A percentile compares a stretch with the other conserved stretches of the same genome.
Conservation (phyloP, 2,113 vertebrate species). For the Callipepla squamata region DNA sequence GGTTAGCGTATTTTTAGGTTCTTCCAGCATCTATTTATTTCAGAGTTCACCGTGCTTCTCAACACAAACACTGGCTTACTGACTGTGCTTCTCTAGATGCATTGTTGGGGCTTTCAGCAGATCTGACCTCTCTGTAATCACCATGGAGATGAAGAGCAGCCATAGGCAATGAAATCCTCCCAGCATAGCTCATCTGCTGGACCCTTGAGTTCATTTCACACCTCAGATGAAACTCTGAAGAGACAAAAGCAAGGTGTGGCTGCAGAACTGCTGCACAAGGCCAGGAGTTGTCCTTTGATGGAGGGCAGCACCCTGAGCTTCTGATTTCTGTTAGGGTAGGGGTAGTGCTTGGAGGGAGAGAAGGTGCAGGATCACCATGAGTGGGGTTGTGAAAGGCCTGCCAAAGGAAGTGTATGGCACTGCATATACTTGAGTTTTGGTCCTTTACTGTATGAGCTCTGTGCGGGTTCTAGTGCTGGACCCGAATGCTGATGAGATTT, state of each 20-base stretch:
- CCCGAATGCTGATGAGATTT: not conserved
- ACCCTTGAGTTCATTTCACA: not conserved
- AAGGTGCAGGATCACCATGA: not conserved
- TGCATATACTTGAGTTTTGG: not conserved
- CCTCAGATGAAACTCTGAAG: not conserved
- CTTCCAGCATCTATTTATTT: not conserved
- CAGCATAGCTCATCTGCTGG: not conserved
- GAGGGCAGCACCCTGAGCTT: not conserved
- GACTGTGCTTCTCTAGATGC: not conserved
- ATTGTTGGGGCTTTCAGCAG: not conserved
- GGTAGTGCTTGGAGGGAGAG: not conserved
- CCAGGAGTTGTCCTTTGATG: not conserved
- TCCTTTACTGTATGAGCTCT: not conserved
- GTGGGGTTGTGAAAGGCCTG: not conserved
- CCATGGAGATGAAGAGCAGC: constrained; percentile 36
- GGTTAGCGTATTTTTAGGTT: constrained; percentile 3
- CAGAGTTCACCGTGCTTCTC: not conserved
- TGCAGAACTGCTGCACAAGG: not conserved
- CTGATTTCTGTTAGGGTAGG: not conserved
- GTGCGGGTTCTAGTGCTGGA: not conserved
- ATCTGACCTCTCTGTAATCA: constrained; percentile 21
- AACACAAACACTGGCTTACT: accelerated
- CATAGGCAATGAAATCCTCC: not conserved
- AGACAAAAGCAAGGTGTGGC: not conserved
- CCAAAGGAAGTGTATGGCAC: not conserved